phyloP scores from a whole-genome alignment of 2,797 vertebrate species.

The Benthosema pterotum region DNA sequence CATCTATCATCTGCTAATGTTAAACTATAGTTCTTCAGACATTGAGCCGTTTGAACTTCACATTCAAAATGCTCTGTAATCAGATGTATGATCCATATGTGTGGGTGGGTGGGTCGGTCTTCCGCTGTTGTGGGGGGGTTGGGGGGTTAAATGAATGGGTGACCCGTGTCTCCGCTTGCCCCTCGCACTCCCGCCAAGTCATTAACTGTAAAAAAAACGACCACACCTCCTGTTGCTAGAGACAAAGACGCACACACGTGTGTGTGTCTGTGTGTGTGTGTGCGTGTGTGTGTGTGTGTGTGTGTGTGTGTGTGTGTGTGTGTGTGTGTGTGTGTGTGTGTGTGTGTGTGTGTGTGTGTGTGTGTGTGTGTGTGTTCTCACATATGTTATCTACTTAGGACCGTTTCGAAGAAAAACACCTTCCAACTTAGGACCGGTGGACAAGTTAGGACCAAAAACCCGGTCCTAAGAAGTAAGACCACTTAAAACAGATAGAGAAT shows the following conservation, averaged over 20 bases:
- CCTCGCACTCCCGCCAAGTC: slow-evolving; percentile 53
- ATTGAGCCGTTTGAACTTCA: neutral
- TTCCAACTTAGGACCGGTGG: too few relatives aligned
- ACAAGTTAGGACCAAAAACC: too few relatives aligned
- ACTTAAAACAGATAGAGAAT: too few relatives aligned
- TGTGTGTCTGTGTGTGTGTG: slow-evolving; percentile 7
- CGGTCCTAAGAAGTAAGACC: too few relatives aligned
- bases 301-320: too few relatives aligned
- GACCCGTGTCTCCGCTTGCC: slow-evolving; percentile 53
- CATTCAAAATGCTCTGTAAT: too few relatives aligned
- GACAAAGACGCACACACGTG: slow-evolving; percentile 53
- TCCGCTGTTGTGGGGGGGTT: neutral
- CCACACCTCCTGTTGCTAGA: slow-evolving; percentile 77
- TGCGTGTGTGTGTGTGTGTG: slow-evolving; percentile 8
- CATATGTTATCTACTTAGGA: too few relatives aligned
- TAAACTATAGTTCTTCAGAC: too few relatives aligned
- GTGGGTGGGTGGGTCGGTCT: neutral
- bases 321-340: slow-evolving; percentile 8
- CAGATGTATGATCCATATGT: neutral
- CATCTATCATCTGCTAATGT: too few relatives aligned
- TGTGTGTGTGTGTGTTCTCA: slow-evolving; percentile 10
- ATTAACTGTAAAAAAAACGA: slow-evolving; percentile 71
- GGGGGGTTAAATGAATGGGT: slow-evolving; percentile 47
- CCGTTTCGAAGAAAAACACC: too few relatives aligned
- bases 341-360: slow-evolving; percentile 26